Evolutionary conservation across 37 sponge, comb jelly and placozoan genomes (phyloP).

Genomic region (Geodia barretti): DNA sequence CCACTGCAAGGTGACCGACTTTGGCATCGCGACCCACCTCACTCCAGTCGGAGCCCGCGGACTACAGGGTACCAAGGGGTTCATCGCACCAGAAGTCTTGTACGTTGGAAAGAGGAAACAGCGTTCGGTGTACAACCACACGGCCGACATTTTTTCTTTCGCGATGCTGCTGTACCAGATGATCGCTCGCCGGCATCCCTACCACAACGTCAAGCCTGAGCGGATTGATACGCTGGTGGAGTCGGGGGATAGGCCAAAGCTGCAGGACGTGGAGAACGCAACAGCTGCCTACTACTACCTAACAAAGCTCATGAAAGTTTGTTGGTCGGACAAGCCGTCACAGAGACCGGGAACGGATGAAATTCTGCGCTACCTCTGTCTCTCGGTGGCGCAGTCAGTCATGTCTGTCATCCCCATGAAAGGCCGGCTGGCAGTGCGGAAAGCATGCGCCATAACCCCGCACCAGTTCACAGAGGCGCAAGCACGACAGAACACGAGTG

Average conservation of each 20-base stretch:
- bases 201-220: constrained; percentile 38
- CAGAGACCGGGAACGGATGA: constrained; percentile 51
- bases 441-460: constrained; percentile 53
- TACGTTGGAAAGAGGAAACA: constrained; percentile 69
- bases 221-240: constrained; percentile 62
- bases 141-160: constrained; percentile 87
- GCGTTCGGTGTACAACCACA: constrained; percentile 71
- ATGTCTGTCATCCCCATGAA: constrained; percentile 64
- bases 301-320: constrained; percentile 72
- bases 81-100: constrained; percentile 91
- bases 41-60: constrained; percentile 73
- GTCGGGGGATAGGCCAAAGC: constrained; percentile 62
- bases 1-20: constrained; percentile 89
- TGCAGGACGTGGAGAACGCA: constrained; percentile 62
- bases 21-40: constrained; percentile 73
- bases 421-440: constrained; percentile 51
- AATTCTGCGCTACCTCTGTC: constrained; percentile 34
- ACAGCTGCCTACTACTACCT: constrained; percentile 61
- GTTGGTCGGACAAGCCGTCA: constrained; percentile 82
- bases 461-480: constrained; percentile 17
- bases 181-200: constrained; percentile 80
- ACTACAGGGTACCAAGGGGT: constrained; percentile 83
- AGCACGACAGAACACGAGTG: constrained; percentile 26
- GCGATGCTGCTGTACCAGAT: constrained; percentile 89
- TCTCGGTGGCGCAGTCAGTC: constrained; percentile 39